Conservation (phyloP, 2,888 invertebrate species). For the Pollenia amentaria region DNA sequence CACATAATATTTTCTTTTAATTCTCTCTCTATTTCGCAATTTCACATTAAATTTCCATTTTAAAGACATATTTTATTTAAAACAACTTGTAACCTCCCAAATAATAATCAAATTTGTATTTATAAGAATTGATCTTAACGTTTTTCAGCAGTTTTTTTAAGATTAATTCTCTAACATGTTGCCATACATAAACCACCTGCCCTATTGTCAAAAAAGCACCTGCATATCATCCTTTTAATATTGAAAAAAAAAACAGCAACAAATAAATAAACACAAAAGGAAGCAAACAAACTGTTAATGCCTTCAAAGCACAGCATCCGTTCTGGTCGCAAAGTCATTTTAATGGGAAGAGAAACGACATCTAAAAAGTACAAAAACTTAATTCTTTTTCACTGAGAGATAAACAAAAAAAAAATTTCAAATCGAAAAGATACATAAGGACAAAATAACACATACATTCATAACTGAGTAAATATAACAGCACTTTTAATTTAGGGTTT, state of each 20-base stretch:
- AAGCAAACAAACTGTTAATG: slow-evolving; percentile 43
- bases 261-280: slow-evolving; percentile 7
- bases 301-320: slow-evolving; percentile 58
- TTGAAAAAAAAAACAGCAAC: slow-evolving; percentile 17
- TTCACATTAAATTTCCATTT: no score
- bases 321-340: slow-evolving; percentile 14
- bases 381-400: background rate
- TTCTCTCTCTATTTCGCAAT: no score
- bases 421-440: slow-evolving; percentile 23
- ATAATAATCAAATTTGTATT: background rate
- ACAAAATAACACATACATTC: slow-evolving; percentile 15
- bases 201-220: slow-evolving; percentile 55
- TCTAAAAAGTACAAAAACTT: slow-evolving; percentile 28
- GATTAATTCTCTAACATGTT: slow-evolving; percentile 49
- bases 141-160: slow-evolving; percentile 20
- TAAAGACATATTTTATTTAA: background rate
- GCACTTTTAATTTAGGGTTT: slow-evolving; percentile 28
- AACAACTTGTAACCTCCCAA: background rate
- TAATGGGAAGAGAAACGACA: slow-evolving; percentile 29
- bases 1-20: no score
- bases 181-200: slow-evolving; percentile 50
- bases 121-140: background rate
- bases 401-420: background rate
- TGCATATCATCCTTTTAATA: slow-evolving; percentile 62
- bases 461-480: slow-evolving; percentile 41